Conservation (phyloP, 37 sponge, comb jelly and placozoan genomes). For the Spongia lamella region DNA sequence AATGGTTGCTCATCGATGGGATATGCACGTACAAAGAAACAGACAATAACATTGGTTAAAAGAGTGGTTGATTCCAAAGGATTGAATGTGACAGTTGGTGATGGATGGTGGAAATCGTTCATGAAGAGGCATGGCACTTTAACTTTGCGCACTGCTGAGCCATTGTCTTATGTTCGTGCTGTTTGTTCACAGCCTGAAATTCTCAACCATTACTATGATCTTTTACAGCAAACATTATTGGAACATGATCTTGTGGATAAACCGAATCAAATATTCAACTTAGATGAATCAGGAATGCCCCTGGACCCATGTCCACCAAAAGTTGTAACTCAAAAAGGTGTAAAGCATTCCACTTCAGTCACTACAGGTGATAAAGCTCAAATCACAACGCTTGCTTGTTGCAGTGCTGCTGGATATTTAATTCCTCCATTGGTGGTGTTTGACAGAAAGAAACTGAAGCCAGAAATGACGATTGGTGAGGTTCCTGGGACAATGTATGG, state of each 20-base stretch:
- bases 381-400: slow-evolving; percentile 46
- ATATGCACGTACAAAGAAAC: too few species aligned
- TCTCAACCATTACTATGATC: slow-evolving; percentile 32
- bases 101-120: slow-evolving; percentile 43
- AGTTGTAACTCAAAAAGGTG: slow-evolving; percentile 14
- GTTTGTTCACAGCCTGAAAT: slow-evolving; percentile 20
- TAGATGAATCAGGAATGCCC: slow-evolving; percentile 38
- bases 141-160: slow-evolving; percentile 2
- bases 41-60: not conserved
- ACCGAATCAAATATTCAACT: slow-evolving; percentile 40
- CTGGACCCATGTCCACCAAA: slow-evolving; percentile 18
- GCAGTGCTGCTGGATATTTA: slow-evolving; percentile 47
- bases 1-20: too few species aligned
- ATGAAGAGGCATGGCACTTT: slow-evolving; percentile 1
- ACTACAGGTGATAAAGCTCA: slow-evolving; percentile 43
- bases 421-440: slow-evolving; percentile 57
- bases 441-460: slow-evolving; percentile 19
- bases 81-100: not conserved
- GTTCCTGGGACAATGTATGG: slow-evolving; percentile 49
- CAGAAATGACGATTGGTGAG: slow-evolving; percentile 40
- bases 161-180: slow-evolving; percentile 15
- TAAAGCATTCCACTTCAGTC: not conserved
- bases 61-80: not conserved
- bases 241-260: slow-evolving; percentile 32
- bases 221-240: slow-evolving; percentile 22